Conservation (phyloP, 1,140 invertebrate species). For the Batillaria attramentaria region DNA sequence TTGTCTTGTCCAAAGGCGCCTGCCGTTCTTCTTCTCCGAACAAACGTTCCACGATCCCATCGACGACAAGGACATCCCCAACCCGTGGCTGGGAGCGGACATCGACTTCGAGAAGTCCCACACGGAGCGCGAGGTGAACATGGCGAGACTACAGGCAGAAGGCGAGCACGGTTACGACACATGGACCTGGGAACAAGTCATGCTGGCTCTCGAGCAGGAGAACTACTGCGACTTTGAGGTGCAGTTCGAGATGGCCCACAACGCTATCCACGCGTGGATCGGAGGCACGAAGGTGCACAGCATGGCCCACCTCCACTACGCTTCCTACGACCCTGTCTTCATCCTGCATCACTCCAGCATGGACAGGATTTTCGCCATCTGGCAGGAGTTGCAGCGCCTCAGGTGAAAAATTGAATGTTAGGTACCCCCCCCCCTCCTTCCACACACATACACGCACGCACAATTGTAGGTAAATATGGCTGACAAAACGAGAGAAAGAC, state of each 20-base stretch:
- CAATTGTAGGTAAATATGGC: too few species aligned
- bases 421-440: too few species aligned
- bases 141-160: neutral
- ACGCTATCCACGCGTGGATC: slow-evolving; percentile 47
- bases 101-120: slow-evolving; percentile 23
- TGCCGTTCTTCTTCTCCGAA: slow-evolving; percentile 34
- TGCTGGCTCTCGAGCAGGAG: slow-evolving; percentile 46
- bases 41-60: slow-evolving; percentile 15
- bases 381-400: slow-evolving; percentile 46
- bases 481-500: too few species aligned
- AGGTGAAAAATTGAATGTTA: too few species aligned
- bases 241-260: slow-evolving; percentile 48
- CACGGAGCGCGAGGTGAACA: neutral
- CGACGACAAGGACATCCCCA: slow-evolving; percentile 12
- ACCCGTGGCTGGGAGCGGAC: slow-evolving; percentile 36
- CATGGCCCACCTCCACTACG: slow-evolving; percentile 46
- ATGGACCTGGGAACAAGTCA: slow-evolving; percentile 38
- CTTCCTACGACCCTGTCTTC: slow-evolving; percentile 49
- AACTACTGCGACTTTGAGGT: slow-evolving; percentile 50
- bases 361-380: slow-evolving; percentile 45
- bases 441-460: too few species aligned
- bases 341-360: slow-evolving; percentile 44
- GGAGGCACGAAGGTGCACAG: slow-evolving; percentile 38
- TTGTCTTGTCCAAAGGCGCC: too few species aligned
- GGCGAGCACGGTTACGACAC: slow-evolving; percentile 39